Evolutionary conservation across 2,888 invertebrate genomes (phyloP).

Genomic region (Latheticus oryzae): DNA sequence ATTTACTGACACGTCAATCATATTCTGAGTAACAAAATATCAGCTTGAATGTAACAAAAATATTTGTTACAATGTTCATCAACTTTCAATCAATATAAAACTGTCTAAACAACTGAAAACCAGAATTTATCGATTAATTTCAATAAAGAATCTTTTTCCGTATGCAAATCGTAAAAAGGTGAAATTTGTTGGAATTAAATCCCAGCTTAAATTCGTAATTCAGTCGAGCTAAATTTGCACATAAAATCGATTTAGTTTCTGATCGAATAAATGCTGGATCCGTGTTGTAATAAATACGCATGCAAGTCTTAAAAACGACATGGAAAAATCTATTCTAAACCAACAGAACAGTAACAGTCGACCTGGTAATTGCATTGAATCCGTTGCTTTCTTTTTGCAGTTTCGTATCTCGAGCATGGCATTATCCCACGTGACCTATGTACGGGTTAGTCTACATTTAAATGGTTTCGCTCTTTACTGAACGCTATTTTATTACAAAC

Average conservation of each 20-base stretch:
- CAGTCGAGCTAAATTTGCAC: slow-evolving; percentile 26
- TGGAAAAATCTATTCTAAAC: slow-evolving; percentile 8
- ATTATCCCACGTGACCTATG: slow-evolving; percentile 32
- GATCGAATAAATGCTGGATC: slow-evolving; percentile 25
- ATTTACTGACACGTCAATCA: slow-evolving; percentile 18
- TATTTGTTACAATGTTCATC: no score
- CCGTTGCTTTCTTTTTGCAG: slow-evolving; percentile 24
- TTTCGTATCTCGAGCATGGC: slow-evolving; percentile 28
- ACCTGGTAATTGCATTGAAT: slow-evolving; percentile 29
- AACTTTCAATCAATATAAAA: no score
- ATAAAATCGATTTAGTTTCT: slow-evolving; percentile 21
- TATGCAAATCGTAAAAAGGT: not conserved
- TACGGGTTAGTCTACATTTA: slow-evolving; percentile 19
- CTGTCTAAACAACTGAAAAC: no score
- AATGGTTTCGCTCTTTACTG: slow-evolving; percentile 26
- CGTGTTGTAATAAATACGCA: slow-evolving; percentile 29
- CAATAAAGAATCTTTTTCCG: not conserved
- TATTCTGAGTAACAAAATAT: slow-evolving; percentile 1
- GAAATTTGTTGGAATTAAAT: slow-evolving; percentile 9
- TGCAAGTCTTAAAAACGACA: slow-evolving; percentile 20
- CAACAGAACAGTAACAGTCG: slow-evolving; percentile 10
- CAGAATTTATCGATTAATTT: no score
- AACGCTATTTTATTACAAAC: slow-evolving; percentile 23
- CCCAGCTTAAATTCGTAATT: slow-evolving; percentile 9
- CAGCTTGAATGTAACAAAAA: slow-evolving; percentile 8